phyloP scores from a whole-genome alignment of 64 coral and sea anemone genomes.

The Anthopleura sola region DNA sequence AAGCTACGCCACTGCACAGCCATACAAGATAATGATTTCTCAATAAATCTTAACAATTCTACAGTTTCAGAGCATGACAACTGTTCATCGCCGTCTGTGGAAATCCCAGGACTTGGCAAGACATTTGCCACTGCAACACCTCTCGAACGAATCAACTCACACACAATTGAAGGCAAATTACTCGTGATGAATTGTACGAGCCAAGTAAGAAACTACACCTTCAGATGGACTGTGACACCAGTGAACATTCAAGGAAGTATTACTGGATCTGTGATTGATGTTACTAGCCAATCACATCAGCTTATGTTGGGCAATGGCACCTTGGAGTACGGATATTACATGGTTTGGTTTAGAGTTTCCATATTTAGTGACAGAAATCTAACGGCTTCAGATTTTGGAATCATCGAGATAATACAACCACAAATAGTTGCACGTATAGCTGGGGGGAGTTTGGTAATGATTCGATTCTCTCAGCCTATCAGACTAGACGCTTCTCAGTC shows the following conservation, averaged over 20 bases:
- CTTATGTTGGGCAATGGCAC: slow-evolving; percentile 17
- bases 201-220: neutral
- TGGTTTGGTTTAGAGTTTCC: slow-evolving; percentile 14
- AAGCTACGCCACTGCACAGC: no score
- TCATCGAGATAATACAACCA: slow-evolving; percentile 32
- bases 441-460: slow-evolving; percentile 21
- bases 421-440: slow-evolving; percentile 36
- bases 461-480: slow-evolving; percentile 18
- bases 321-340: slow-evolving; percentile 34
- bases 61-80: no score
- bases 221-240: neutral
- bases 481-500: slow-evolving; percentile 53
- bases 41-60: no score
- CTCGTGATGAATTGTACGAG: neutral
- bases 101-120: neutral
- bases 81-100: neutral
- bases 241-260: neutral
- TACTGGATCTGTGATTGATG: neutral
- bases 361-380: neutral
- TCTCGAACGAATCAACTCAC: neutral
- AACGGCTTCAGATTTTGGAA: slow-evolving; percentile 33
- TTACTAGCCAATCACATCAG: slow-evolving; percentile 35
- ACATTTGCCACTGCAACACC: neutral
- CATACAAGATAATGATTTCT: no score
- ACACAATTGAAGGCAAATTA: slow-evolving; percentile 33